These are phyloP conservation scores for Ips typographus DNA, from an alignment of 1,140 invertebrate species.

Conservation along the genomic window DNA sequence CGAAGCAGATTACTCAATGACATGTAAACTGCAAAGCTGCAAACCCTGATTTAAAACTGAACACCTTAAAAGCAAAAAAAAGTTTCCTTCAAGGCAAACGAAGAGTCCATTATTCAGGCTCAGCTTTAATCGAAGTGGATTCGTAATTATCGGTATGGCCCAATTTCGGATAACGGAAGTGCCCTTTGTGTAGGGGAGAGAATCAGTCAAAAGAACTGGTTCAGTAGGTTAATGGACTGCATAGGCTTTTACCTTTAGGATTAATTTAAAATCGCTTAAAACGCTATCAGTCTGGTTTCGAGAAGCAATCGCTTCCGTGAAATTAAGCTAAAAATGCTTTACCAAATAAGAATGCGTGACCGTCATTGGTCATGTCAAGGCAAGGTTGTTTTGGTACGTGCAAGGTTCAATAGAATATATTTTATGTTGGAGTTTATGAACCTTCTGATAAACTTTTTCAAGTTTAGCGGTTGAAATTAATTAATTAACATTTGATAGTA, in stretches of 20 bases:
- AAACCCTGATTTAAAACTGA: too few species aligned
- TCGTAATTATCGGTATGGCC: not conserved
- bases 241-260: not conserved
- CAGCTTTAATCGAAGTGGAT: not conserved
- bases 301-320: not conserved
- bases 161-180: not conserved
- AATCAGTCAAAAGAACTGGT: not conserved
- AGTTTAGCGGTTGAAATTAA: too few species aligned
- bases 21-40: too few species aligned
- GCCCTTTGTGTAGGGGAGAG: not conserved
- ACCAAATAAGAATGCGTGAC: not conserved
- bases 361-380: not conserved
- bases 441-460: too few species aligned
- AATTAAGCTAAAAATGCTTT: not conserved
- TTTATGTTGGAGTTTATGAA: too few species aligned
- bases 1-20: too few species aligned
- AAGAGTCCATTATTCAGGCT: not conserved
- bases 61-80: too few species aligned
- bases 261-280: not conserved
- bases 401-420: too few species aligned
- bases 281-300: not conserved
- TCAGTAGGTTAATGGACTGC: conserved; percentile 2
- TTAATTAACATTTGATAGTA: too few species aligned
- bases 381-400: too few species aligned
- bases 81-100: too few species aligned